These are phyloP conservation scores for Heliconius ethilla DNA, from an alignment of 2,888 invertebrate genomes.

Conservation along the genomic window DNA sequence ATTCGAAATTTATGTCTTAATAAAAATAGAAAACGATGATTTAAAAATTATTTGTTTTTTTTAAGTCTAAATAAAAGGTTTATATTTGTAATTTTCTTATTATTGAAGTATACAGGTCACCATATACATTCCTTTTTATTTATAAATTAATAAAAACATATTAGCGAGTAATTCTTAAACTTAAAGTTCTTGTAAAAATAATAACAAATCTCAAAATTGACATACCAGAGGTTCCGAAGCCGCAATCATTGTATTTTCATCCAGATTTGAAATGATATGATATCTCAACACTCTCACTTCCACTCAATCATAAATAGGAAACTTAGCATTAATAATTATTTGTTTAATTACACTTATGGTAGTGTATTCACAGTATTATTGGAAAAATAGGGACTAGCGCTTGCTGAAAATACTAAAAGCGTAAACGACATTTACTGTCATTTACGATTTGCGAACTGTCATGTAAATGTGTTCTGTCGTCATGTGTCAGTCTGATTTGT, in stretches of 20 bases:
- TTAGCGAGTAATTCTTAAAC: background rate
- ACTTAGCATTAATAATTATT: background rate
- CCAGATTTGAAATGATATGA: conserved; percentile 88
- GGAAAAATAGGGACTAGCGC: background rate
- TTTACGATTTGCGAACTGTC: background rate
- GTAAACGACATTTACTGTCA: conserved; percentile 24
- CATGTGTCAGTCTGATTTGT: background rate
- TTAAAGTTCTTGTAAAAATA: conserved; percentile 26
- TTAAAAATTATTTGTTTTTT: background rate
- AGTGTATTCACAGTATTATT: background rate
- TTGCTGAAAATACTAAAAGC: background rate
- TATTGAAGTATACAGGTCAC: background rate
- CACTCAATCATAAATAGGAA: conserved; percentile 51
- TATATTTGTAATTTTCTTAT: background rate
- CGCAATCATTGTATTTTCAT: conserved; percentile 94
- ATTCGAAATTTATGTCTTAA: background rate
- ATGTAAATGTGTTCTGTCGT: too few relatives aligned
- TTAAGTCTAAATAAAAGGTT: background rate
- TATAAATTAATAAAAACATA: background rate
- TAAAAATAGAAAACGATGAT: background rate
- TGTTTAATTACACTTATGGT: background rate
- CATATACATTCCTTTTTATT: background rate
- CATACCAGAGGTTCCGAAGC: conserved; percentile 93
- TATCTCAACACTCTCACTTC: conserved; percentile 47
- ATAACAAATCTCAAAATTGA: conserved; percentile 44